phyloP scores from a whole-genome alignment of 2,113 vertebrate species.

The Gasterosteus nipponicus region DNA sequence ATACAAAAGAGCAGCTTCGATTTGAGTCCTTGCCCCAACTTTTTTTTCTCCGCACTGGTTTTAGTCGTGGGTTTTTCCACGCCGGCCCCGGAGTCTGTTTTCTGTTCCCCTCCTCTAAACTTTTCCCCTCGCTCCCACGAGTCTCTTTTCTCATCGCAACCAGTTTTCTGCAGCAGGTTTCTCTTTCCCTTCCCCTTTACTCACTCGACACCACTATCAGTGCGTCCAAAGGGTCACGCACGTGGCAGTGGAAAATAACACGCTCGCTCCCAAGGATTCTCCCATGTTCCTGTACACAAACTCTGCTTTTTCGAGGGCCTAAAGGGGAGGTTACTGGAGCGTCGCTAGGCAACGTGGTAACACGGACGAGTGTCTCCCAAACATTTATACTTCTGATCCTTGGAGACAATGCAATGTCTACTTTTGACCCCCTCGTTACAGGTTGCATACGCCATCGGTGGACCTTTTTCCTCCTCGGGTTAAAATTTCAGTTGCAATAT shows the following conservation, averaged over 20 bases:
- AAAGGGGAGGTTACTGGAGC: constrained; percentile 46
- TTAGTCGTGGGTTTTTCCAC: background rate
- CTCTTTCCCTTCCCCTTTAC: constrained; percentile 25
- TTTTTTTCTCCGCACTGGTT: background rate
- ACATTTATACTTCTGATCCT: constrained; percentile 22
- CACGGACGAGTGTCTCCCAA: constrained; percentile 21
- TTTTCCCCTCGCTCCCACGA: constrained; percentile 39
- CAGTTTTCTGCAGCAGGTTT: constrained; percentile 40
- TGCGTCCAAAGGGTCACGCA: constrained; percentile 57
- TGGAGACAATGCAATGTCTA: background rate
- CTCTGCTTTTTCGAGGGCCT: constrained; percentile 29
- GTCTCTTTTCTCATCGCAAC: constrained; percentile 28
- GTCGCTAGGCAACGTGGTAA: constrained; percentile 62
- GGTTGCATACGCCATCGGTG: background rate
- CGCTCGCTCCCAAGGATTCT: constrained; percentile 11
- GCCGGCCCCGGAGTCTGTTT: constrained; percentile 5
- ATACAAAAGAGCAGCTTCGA: background rate
- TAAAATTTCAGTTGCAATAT: background rate
- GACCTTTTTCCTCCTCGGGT: background rate
- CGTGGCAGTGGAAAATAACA: constrained; percentile 57
- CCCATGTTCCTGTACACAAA: constrained; percentile 40
- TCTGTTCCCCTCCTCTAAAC: constrained; percentile 29
- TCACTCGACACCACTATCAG: constrained; percentile 42
- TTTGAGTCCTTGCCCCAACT: constrained; percentile 6
- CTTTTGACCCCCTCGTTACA: background rate